Conservation (phyloP, 2,888 invertebrate species). For the Epiblema foenella region DNA sequence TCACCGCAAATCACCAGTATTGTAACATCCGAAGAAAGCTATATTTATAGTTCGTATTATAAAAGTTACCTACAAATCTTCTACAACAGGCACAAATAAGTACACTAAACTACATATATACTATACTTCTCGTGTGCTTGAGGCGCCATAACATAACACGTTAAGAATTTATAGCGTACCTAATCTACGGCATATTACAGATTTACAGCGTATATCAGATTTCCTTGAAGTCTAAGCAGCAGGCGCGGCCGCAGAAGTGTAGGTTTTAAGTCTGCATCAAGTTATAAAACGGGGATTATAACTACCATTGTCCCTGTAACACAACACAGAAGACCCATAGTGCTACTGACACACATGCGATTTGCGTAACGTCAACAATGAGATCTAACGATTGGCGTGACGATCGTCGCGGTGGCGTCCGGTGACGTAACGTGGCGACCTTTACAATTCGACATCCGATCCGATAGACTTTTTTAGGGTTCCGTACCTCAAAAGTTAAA, state of each 20-base stretch:
- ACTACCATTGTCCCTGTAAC: background rate
- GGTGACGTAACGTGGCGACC: slow-evolving; percentile 65
- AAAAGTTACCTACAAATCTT: background rate
- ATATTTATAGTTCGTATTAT: no score
- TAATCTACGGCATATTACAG: background rate
- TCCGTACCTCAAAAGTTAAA: no score
- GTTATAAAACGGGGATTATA: slow-evolving; percentile 8
- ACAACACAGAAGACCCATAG: slow-evolving; percentile 36
- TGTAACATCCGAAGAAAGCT: background rate
- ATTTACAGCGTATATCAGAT: background rate
- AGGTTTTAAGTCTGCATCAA: background rate
- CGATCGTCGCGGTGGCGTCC: slow-evolving; percentile 58
- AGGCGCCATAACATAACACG: background rate
- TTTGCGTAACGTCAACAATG: slow-evolving; percentile 67
- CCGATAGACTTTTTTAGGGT: slow-evolving; percentile 57
- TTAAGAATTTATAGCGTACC: background rate
- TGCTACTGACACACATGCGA: slow-evolving; percentile 55
- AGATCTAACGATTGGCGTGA: slow-evolving; percentile 61
- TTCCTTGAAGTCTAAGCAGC: background rate
- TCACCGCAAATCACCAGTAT: background rate
- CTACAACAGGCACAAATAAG: background rate
- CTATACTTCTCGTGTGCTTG: background rate
- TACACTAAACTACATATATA: background rate
- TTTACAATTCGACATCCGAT: slow-evolving; percentile 58
- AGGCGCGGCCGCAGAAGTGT: background rate